Percentiles rank a stretch among this genome's conserved stretches.
phyloP scores from a whole-genome alignment of 1,140 invertebrate species.

The Orchesella cincta region DNA sequence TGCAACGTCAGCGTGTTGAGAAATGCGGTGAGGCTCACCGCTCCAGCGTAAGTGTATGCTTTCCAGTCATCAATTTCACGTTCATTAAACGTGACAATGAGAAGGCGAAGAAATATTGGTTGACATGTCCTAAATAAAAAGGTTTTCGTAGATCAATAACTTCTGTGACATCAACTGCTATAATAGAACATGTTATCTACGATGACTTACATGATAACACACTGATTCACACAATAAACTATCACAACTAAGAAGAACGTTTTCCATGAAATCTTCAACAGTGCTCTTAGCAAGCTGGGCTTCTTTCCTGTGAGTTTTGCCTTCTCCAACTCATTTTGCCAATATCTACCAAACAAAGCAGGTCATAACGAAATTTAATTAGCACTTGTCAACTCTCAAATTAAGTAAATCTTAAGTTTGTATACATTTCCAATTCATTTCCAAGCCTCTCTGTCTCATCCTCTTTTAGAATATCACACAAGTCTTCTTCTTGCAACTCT shows the following conservation, averaged over 20 bases:
- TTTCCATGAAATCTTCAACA: constrained; percentile 58
- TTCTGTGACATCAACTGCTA: too few species aligned
- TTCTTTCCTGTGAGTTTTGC: constrained; percentile 51
- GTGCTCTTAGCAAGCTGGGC: constrained; percentile 55
- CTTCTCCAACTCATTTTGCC: constrained; percentile 59
- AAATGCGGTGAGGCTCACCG: neutral
- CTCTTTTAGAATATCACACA: constrained; percentile 38
- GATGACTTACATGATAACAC: constrained; percentile 7
- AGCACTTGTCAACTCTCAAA: neutral
- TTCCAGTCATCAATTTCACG: neutral
- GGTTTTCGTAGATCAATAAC: too few species aligned
- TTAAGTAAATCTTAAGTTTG: neutral
- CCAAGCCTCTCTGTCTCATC: constrained; percentile 40
- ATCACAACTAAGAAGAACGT: constrained; percentile 53
- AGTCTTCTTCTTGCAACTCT: constrained; percentile 33
- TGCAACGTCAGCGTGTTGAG: neutral
- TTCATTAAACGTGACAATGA: neutral
- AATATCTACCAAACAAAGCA: too few species aligned
- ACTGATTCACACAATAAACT: neutral
- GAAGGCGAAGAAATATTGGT: constrained; percentile 8
- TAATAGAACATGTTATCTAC: too few species aligned
- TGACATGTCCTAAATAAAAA: neutral
- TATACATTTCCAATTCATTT: constrained; percentile 18
- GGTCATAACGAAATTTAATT: too few species aligned
- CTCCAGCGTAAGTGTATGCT: neutral